Base-by-base conservation (phyloP, 2,797 vertebrate genomes). In the Lateolabrax maculatus region DNA sequence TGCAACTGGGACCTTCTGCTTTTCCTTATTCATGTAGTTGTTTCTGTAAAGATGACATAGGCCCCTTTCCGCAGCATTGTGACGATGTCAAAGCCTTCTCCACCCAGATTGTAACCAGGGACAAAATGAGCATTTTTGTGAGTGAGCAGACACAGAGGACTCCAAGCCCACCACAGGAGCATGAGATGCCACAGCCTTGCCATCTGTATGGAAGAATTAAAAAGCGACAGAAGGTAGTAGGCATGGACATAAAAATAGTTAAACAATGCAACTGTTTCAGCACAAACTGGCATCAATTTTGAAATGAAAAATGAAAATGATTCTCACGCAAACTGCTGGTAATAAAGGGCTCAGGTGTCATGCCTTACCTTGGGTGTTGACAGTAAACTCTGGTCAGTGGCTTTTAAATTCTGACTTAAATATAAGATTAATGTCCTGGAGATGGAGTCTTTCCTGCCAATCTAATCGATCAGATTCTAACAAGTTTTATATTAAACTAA, bases 41-140 rank as follows among this genome's bases (percentile, higher is more conserved):
- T 95, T 95, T 8, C 1, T 56, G 68, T 79, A 89, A 5, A 95
- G 1, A 95, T 86, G 12, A 94, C 84, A 21, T 84, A 94, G 41
- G 90, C 82, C 0, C 89, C 89, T 73, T 92, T 91, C 18, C 87
- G 91, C 66, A 81, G 36, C 93, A 96, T 94, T 2, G 68, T 95
- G 60, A 95, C 95, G 15, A 97, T 94, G 27, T 97, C 90, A 5
- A 96, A 82, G 1, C 96, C 96, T 66, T 96, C 95, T 5, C 96
- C 96, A 0, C 93, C 95, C 75, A 96, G 86, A 79, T 90, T 87
- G 0, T 93, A 84, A 5, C 96, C 96, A 0, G 96, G 96, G 23
- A 94, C 89, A 0, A 94, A 94, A 1, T 2, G 15, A 1, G 67
- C 84, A 0, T 43, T 36, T 18, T 34, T 6, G 6, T 6, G n/a